Percentiles rank a stretch among this genome's conserved stretches.
phyloP scores from a whole-genome alignment of 30 jellyfish, hydroid and myxozoan species.

The Nemopilema nomurai region DNA sequence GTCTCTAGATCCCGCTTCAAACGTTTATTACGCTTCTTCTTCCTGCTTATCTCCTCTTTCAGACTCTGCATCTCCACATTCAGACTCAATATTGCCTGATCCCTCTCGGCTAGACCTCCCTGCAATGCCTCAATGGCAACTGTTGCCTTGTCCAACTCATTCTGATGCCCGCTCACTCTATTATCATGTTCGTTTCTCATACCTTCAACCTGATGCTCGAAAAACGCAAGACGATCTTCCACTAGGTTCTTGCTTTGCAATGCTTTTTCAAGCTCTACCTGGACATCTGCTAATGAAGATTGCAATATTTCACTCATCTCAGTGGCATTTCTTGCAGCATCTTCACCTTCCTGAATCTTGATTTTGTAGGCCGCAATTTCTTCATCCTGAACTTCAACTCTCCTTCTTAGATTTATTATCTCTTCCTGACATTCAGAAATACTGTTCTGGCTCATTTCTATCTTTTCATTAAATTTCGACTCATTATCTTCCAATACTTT shows the following conservation, averaged over 20 bases:
- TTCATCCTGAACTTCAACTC: slow-evolving; percentile 3
- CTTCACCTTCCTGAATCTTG: slow-evolving; percentile 5
- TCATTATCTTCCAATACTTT: slow-evolving; percentile 36
- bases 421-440: slow-evolving; percentile 36
- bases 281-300: neutral
- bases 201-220: slow-evolving; percentile 56
- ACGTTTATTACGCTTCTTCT: slow-evolving; percentile 12
- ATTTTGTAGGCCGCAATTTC: slow-evolving; percentile 20
- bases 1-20: slow-evolving; percentile 35
- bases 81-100: neutral
- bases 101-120: slow-evolving; percentile 8
- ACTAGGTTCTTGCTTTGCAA: slow-evolving; percentile 21
- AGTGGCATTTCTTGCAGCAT: neutral
- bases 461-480: slow-evolving; percentile 9
- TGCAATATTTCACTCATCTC: slow-evolving; percentile 12
- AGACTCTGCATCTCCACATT: slow-evolving; percentile 9
- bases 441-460: slow-evolving; percentile 15
- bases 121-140: slow-evolving; percentile 2
- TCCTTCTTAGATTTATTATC: slow-evolving; percentile 13
- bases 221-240: slow-evolving; percentile 54
- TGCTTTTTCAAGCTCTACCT: slow-evolving; percentile 31
- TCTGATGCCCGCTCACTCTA: slow-evolving; percentile 9
- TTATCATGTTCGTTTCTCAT: slow-evolving; percentile 20
- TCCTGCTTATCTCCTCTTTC: slow-evolving; percentile 1
- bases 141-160: slow-evolving; percentile 36